Evolutionary conservation across 2,888 invertebrate species (phyloP), one percentile per base, ranked within the genome.

Genomic region (Rutpela maculata): DNA sequence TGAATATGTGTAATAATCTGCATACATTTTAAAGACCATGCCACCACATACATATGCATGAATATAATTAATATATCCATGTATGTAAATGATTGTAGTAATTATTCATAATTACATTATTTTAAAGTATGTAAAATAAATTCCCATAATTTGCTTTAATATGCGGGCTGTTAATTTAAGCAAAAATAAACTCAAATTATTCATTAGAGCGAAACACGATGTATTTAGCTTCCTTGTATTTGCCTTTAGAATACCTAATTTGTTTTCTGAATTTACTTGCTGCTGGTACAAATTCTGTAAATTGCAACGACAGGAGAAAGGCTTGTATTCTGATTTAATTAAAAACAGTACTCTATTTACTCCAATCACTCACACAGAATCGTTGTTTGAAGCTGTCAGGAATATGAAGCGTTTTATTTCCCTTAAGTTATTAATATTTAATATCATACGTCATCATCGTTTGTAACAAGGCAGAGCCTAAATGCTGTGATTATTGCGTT

Each of bases 81-180:
- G 62, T 62, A 62, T 62, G 35, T n/a, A 62, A 62, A 62, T 62
- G 12, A 31, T 31, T 31, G 15, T 22, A 0, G 7, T 62, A 62
- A 62, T 62, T 62, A 62, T 62, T 62, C 62, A 17, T 17, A 26
- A 62, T 62, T 62, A 62, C 31, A 0, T 62, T 62, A n/a, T 31
- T n/a, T 50, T 50, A 50, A 50, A 50, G 5, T n/a, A 7, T 50
- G 50, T 50, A n/a, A 50, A 50, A 50, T 50, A 50, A 6, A 5
- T 6, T 15, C n/a, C 2, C 50, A 50, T 50, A 50, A 50, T 50
- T n/a, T 50, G n/a, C 50, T 1, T n/a, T 50, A n/a, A 50, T n/a
- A 50, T 50, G 50, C 50, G 50, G 50, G 50, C 15, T 50, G 43
- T 50, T n/a, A 50, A 35, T n/a, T 5, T 50, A 50, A 50, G n/a